Percentiles rank a stretch among this genome's conserved stretches.
Evolutionary conservation across 2,888 invertebrate species (phyloP).

Genomic region (Tenthredo scrophulariae): DNA sequence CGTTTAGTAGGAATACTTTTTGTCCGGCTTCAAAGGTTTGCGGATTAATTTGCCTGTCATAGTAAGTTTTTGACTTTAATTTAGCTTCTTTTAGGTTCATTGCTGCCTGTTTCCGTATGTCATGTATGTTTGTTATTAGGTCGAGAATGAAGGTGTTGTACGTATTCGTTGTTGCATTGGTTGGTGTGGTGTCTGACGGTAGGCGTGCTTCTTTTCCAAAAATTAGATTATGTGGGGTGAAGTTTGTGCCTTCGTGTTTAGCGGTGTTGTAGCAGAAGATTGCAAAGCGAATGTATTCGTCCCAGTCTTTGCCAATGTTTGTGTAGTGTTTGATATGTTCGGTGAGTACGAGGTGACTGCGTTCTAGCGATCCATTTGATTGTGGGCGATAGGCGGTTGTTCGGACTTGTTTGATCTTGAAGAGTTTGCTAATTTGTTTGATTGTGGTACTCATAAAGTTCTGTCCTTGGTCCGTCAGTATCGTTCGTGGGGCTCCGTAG

Average conservation of each 20-base stretch:
- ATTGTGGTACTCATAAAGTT: neutral
- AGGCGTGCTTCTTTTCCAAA: conserved; percentile 33
- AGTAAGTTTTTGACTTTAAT: no score
- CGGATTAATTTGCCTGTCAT: no score
- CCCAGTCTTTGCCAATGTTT: no score
- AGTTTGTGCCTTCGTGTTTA: neutral
- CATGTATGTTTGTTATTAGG: no score
- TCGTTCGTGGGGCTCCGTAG: no score
- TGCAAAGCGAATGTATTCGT: no score
- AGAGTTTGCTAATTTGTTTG: neutral
- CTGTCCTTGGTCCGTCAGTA: neutral
- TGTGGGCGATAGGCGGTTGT: neutral
- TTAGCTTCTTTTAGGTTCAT: no score
- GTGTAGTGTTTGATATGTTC: no score
- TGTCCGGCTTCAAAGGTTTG: no score
- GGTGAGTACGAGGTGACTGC: neutral
- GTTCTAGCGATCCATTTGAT: neutral
- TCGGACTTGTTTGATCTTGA: neutral
- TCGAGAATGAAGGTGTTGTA: conserved; percentile 63
- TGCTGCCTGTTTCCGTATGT: no score
- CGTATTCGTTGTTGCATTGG: conserved; percentile 10
- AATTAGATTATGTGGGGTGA: neutral
- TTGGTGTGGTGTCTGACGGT: neutral
- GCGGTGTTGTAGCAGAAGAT: no score
- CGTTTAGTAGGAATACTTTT: no score